A percentile compares a stretch with the other conserved stretches of the same genome.
Evolutionary conservation across 2,888 invertebrate genomes (phyloP).

Genomic region (Trachelus tabidus): DNA sequence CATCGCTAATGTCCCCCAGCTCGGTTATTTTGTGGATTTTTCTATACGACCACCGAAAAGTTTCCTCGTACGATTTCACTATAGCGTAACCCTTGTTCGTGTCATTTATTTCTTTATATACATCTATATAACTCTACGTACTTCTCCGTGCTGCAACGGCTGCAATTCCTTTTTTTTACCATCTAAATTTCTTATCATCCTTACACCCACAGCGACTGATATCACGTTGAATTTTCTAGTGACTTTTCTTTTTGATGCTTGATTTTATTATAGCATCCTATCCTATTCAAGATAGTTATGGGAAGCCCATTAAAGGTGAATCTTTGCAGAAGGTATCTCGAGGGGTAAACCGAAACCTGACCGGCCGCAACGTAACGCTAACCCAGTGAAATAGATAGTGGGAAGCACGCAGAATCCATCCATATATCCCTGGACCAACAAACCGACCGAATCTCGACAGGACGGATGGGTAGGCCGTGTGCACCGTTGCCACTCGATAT

Average conservation of each 20-base stretch:
- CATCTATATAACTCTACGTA: background rate
- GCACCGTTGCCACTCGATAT: slow-evolving; percentile 32
- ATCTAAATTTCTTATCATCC: background rate
- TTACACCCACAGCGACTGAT: no score
- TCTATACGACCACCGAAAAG: slow-evolving; percentile 53
- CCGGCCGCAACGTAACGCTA: slow-evolving; percentile 47
- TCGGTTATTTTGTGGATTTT: slow-evolving; percentile 67
- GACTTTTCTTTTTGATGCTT: background rate
- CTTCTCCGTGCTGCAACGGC: background rate
- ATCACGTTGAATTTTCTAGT: no score
- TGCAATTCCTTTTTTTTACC: background rate
- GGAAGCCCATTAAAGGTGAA: background rate
- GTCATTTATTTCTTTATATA: background rate
- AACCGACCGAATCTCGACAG: slow-evolving; percentile 61
- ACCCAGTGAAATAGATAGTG: slow-evolving; percentile 60
- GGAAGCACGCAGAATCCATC: slow-evolving; percentile 43
- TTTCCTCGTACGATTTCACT: background rate
- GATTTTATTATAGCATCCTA: background rate
- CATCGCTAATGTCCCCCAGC: slow-evolving; percentile 65
- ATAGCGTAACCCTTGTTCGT: background rate
- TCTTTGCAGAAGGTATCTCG: background rate
- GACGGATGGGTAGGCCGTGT: slow-evolving; percentile 55
- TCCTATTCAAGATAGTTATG: background rate
- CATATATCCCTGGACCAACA: slow-evolving; percentile 59
- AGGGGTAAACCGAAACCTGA: background rate